A percentile compares a stretch with the other conserved stretches of the same genome.
phyloP scores from a whole-genome alignment of 2,113 vertebrate species.

The Bubalus kerabau region DNA sequence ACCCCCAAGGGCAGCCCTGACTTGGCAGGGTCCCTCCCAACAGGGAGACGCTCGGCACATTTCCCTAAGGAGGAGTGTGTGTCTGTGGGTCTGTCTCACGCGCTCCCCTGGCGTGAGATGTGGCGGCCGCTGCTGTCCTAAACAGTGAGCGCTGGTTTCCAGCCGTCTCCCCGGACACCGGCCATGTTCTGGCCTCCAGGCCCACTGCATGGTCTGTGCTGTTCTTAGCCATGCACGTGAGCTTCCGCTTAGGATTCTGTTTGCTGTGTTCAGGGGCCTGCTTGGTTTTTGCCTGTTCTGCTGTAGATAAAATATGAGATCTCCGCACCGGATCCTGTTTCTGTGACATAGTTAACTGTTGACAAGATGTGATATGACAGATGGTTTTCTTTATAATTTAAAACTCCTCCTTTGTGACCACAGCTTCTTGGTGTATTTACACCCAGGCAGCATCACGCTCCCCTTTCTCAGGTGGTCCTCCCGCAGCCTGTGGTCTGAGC shows the following conservation, averaged over 20 bases:
- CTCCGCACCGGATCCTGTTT: rapidly evolving
- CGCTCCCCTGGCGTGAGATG: rapidly evolving
- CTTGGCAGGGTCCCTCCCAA: rapidly evolving
- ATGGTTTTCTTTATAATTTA: not conserved
- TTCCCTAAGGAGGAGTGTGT: not conserved
- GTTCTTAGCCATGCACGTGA: rapidly evolving
- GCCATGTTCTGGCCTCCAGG: rapidly evolving
- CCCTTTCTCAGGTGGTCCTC: not conserved
- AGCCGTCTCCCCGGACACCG: rapidly evolving
- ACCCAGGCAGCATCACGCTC: not conserved
- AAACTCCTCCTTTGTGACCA: not conserved
- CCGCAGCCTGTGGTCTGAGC: rapidly evolving
- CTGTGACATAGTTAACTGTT: rapidly evolving
- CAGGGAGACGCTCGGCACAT: rapidly evolving
- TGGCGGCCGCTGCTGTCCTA: not conserved
- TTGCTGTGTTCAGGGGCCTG: rapidly evolving
- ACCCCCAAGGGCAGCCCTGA: rapidly evolving
- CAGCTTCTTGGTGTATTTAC: rapidly evolving
- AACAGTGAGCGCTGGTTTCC: rapidly evolving
- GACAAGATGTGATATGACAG: rapidly evolving
- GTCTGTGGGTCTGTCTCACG: rapidly evolving
- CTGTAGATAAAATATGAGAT: rapidly evolving
- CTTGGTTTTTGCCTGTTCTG: not conserved
- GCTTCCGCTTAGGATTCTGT: rapidly evolving
- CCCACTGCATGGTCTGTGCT: rapidly evolving